A percentile compares a stretch with the other conserved stretches of the same genome.
Conservation (phyloP, 2,797 vertebrate genomes). For the Sebastolobus altivelis region DNA sequence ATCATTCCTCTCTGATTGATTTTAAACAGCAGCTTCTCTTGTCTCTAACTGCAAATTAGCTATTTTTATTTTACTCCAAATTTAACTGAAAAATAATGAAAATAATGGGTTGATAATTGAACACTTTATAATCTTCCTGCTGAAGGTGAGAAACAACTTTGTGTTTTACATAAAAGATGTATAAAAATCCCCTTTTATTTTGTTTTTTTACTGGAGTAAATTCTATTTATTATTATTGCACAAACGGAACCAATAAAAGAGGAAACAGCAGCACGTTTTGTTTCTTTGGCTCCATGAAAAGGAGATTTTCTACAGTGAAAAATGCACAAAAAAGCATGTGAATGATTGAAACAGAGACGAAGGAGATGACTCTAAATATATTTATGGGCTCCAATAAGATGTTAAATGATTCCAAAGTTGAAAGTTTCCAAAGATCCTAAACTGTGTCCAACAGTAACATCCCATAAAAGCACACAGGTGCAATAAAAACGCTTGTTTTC, state of each 20-base stretch:
- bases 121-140: background rate
- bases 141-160: background rate
- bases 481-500: too few relatives aligned
- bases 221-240: background rate
- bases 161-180: background rate
- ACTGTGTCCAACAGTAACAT: too few relatives aligned
- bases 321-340: background rate
- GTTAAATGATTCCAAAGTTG: background rate
- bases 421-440: too few relatives aligned
- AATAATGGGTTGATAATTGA: background rate
- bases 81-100: background rate
- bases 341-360: background rate
- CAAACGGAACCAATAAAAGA: background rate
- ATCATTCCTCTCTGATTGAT: constrained; percentile 10
- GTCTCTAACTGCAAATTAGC: too few relatives aligned
- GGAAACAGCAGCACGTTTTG: constrained; percentile 21
- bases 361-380: too few relatives aligned
- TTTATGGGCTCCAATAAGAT: background rate
- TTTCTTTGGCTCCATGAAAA: constrained; percentile 25
- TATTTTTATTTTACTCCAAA: background rate
- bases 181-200: too few relatives aligned
- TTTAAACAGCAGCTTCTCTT: background rate
- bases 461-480: too few relatives aligned
- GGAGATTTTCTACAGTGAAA: background rate
- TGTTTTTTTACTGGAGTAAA: background rate